phyloP scores from a whole-genome alignment of 2,797 vertebrate genomes.

The Ptychadena robeensis region DNA sequence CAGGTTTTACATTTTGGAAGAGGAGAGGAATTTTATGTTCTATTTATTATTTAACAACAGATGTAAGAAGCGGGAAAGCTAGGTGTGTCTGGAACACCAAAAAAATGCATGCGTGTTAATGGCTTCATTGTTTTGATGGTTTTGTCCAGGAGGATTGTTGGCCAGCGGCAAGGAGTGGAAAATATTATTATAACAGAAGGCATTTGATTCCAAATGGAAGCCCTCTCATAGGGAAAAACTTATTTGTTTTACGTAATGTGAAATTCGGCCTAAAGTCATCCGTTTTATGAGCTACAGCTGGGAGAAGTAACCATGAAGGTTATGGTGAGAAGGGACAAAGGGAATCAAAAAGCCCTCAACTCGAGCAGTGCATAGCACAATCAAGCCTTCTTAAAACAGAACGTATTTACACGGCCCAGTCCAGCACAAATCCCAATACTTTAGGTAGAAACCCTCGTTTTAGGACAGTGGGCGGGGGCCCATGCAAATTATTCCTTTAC shows the following conservation, averaged over 20 bases:
- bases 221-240: background rate
- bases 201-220: slow-evolving; percentile 5
- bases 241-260: background rate
- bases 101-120: slow-evolving; percentile 27
- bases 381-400: too few relatives aligned
- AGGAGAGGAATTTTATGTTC: slow-evolving; percentile 51
- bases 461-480: too few relatives aligned
- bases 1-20: slow-evolving; percentile 55
- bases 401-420: too few relatives aligned
- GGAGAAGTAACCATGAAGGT: too few relatives aligned
- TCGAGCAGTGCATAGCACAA: too few relatives aligned
- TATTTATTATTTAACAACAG: slow-evolving; percentile 60
- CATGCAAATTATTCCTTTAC: too few relatives aligned
- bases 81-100: background rate
- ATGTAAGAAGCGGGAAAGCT: slow-evolving; percentile 47
- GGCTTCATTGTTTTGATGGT: slow-evolving; percentile 2
- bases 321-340: too few relatives aligned
- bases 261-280: too few relatives aligned
- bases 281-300: background rate
- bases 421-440: too few relatives aligned
- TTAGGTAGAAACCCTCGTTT: too few relatives aligned
- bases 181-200: slow-evolving; percentile 9
- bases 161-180: slow-evolving; percentile 4
- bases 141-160: background rate
- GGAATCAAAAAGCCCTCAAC: too few relatives aligned